Conservation (phyloP, 2,113 vertebrate species). For the Tachycineta bicolor region DNA sequence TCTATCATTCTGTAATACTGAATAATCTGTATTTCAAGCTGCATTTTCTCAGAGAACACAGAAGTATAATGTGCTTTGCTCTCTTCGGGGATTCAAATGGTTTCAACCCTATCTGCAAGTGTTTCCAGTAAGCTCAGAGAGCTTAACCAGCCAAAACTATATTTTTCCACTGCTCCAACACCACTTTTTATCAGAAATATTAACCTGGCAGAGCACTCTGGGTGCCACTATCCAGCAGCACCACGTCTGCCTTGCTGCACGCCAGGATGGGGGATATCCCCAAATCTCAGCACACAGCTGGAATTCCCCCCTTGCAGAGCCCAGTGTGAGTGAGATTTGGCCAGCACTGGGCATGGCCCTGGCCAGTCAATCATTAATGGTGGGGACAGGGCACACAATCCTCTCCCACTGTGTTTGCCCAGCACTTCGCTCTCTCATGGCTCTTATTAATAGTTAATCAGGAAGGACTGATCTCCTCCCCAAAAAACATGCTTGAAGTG, state of each 20-base stretch:
- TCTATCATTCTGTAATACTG: neutral
- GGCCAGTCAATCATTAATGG: neutral
- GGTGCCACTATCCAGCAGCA: neutral
- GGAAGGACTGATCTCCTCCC: neutral
- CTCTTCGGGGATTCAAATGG: neutral
- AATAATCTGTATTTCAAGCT: neutral
- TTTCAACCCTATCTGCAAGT: neutral
- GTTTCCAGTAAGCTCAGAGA: neutral
- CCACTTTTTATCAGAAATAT: neutral
- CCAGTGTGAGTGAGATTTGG: fast-evolving
- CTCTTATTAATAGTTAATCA: conserved; percentile 9
- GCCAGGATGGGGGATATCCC: fast-evolving
- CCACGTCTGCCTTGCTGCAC: fast-evolving
- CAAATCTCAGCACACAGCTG: neutral
- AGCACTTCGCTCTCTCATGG: fast-evolving
- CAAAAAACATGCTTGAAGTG: neutral
- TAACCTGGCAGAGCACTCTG: neutral
- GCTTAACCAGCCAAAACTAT: neutral
- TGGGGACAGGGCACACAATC: neutral
- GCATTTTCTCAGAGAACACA: neutral
- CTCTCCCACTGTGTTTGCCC: neutral
- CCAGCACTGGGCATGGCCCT: fast-evolving
- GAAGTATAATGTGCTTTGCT: fast-evolving
- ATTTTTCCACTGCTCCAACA: neutral
- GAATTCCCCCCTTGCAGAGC: fast-evolving